Percentiles rank a stretch among this genome's conserved stretches.
Evolutionary conservation across 1,140 invertebrate genomes (phyloP).

Genomic region (Habropoda laboriosa): DNA sequence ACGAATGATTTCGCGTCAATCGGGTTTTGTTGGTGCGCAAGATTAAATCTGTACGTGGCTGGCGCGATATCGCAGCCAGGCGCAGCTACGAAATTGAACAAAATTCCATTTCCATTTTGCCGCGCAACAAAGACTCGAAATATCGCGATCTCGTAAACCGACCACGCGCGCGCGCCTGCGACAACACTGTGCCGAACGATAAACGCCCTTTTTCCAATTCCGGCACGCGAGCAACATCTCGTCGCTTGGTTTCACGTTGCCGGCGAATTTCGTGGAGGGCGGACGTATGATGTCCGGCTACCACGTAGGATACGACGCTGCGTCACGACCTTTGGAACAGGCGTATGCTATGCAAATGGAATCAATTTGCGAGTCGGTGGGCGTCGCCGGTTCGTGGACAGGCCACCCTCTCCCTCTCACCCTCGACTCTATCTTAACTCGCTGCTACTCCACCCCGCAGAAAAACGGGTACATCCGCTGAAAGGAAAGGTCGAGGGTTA

Average conservation of each 20-base stretch:
- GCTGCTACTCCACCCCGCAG: neutral
- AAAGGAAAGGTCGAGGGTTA: neutral
- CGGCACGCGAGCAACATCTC: too few species aligned
- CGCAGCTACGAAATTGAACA: slow-evolving; percentile 29
- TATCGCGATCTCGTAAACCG: slow-evolving; percentile 39
- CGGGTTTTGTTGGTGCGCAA: slow-evolving; percentile 30
- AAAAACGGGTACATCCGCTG: slow-evolving; percentile 9
- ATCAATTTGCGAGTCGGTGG: slow-evolving; percentile 61
- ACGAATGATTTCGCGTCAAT: slow-evolving; percentile 50
- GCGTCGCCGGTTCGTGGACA: slow-evolving; percentile 36
- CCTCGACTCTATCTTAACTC: neutral
- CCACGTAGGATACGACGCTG: neutral
- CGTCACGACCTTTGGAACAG: slow-evolving; percentile 47
- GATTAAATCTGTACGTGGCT: slow-evolving; percentile 49
- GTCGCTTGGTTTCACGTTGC: neutral
- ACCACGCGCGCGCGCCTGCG: slow-evolving; percentile 17
- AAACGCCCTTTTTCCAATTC: slow-evolving; percentile 34
- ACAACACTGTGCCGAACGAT: slow-evolving; percentile 43
- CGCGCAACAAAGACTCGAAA: slow-evolving; percentile 10
- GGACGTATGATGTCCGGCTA: neutral
- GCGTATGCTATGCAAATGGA: slow-evolving; percentile 61
- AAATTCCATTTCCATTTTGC: slow-evolving; percentile 57
- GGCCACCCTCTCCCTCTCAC: slow-evolving; percentile 17
- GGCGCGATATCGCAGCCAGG: slow-evolving; percentile 10
- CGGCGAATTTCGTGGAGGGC: neutral